A percentile compares a stretch with the other conserved stretches of the same genome.
These are phyloP conservation scores for Tribolium freemani DNA, from an alignment of 2,888 invertebrate genomes.

Conservation along the genomic window DNA sequence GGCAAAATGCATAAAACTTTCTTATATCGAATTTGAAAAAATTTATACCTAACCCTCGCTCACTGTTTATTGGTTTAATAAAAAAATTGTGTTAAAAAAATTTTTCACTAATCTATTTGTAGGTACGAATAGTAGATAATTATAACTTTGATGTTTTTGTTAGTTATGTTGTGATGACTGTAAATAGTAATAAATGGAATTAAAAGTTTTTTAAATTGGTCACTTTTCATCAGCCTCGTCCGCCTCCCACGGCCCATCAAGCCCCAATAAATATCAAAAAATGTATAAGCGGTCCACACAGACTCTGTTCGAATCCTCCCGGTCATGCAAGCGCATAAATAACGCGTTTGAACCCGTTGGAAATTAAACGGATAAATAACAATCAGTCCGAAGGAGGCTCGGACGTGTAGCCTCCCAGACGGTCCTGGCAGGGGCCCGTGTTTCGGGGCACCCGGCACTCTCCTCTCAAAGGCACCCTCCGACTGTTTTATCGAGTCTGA, in stretches of 20 bases:
- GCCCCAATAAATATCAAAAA: background rate
- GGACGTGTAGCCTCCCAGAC: slow-evolving; percentile 62
- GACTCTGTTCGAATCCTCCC: background rate
- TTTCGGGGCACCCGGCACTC: slow-evolving; percentile 65
- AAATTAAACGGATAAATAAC: slow-evolving; percentile 58
- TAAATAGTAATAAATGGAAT: too few relatives aligned
- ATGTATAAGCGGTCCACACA: background rate
- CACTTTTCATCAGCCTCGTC: too few relatives aligned
- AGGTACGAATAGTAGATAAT: too few relatives aligned
- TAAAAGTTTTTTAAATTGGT: too few relatives aligned
- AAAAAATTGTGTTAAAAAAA: too few relatives aligned
- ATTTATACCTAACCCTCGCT: too few relatives aligned
- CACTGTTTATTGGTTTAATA: too few relatives aligned
- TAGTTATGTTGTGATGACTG: too few relatives aligned
- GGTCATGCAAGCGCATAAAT: slow-evolving; percentile 34
- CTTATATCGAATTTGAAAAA: too few relatives aligned
- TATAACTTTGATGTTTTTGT: too few relatives aligned
- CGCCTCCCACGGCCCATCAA: background rate
- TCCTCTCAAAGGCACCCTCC: slow-evolving; percentile 64
- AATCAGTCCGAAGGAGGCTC: slow-evolving; percentile 50
- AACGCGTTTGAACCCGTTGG: slow-evolving; percentile 5
- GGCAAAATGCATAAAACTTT: too few relatives aligned
- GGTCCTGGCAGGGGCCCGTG: slow-evolving; percentile 62
- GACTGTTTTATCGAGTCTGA: slow-evolving; percentile 64
- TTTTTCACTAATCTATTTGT: too few relatives aligned